These are phyloP conservation scores for Muscicapa comitata DNA, from an alignment of 2,797 vertebrate genomes.

Conservation along the genomic window DNA sequence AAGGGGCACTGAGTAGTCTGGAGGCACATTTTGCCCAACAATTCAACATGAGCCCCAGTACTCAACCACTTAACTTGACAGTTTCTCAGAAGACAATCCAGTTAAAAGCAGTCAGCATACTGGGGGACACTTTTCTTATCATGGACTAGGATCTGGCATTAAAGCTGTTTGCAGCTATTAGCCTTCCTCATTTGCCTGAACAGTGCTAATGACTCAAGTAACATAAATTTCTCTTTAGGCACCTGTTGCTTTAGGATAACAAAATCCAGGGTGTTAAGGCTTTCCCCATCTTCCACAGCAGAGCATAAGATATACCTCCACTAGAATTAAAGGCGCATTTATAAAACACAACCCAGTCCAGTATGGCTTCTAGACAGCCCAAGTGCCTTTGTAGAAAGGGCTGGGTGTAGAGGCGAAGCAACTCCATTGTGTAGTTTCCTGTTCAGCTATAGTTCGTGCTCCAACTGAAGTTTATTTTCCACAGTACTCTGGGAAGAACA, in stretches of 20 bases:
- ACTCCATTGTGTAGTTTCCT: not conserved
- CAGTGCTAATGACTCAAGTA: not conserved
- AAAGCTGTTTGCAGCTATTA: not conserved
- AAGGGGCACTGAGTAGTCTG: not conserved
- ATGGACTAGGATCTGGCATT: not conserved
- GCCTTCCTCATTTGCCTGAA: not conserved
- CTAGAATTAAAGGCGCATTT: not conserved
- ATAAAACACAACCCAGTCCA: not conserved
- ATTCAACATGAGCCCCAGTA: not conserved
- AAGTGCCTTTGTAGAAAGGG: not conserved
- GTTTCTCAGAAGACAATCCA: not conserved
- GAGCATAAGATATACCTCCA: not conserved
- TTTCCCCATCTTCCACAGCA: not conserved
- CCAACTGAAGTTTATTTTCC: not conserved
- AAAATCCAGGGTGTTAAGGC: not conserved
- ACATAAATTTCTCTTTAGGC: not conserved
- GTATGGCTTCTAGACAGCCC: not conserved
- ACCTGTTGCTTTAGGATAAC: not conserved
- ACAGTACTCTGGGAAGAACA: not conserved
- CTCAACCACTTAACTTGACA: not conserved
- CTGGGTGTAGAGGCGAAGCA: not conserved
- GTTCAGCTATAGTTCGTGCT: not conserved
- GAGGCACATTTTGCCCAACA: not conserved
- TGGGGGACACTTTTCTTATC: not conserved
- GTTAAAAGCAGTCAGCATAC: not conserved